Conservation (phyloP, 35 echinoderm and acorn worm genomes). For the Nesometra sesokonis region DNA sequence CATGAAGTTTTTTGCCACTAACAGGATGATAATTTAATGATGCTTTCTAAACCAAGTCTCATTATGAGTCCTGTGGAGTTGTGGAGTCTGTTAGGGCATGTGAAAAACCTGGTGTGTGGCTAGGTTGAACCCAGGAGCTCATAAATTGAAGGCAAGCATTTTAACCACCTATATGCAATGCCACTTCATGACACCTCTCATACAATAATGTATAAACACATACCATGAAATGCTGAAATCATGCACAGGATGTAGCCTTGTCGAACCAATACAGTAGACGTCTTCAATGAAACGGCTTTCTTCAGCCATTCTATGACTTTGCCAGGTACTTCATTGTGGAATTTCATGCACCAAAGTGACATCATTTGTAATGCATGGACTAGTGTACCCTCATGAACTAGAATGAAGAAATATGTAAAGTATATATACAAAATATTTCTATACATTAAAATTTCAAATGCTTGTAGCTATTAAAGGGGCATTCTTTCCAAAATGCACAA, state of each 20-base stretch:
- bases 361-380: constrained; percentile 71
- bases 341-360: constrained; percentile 69
- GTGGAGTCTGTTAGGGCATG: too few species aligned
- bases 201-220: background rate
- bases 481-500: background rate
- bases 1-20: too few species aligned
- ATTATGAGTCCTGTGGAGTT: too few species aligned
- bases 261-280: constrained; percentile 56
- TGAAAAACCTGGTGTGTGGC: too few species aligned
- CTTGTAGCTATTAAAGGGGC: too few species aligned
- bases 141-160: too few species aligned
- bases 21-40: too few species aligned
- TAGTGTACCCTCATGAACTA: constrained; percentile 87
- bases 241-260: constrained; percentile 86
- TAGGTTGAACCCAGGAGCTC: too few species aligned
- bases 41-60: too few species aligned
- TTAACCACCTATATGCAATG: too few species aligned
- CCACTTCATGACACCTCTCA: too few species aligned
- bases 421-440: background rate
- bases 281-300: constrained; percentile 67
- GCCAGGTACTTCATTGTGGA: constrained; percentile 52
- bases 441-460: background rate
- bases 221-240: constrained; percentile 72
- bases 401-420: background rate
- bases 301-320: constrained; percentile 65